Base-by-base conservation (phyloP, 2,113 vertebrate species). In the Ailuropoda melanoleuca region DNA sequence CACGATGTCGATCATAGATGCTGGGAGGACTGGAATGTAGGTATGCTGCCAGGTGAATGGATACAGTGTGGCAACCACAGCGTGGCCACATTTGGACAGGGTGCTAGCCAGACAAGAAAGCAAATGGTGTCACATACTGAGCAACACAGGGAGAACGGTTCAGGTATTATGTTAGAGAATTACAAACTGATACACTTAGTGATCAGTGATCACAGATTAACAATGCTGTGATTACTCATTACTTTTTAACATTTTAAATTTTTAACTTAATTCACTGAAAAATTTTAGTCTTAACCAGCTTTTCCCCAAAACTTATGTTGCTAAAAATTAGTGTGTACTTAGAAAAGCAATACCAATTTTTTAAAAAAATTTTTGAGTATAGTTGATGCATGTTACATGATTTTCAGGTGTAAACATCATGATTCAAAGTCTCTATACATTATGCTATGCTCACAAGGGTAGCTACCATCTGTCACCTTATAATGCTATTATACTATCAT, bases 31-130 rank as follows among this genome's bases (percentile, higher is more conserved):
- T 0, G 99, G 99, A 50, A 99, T 99, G 70, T 99, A 99, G 53
- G 99, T 99, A 97, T 99, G 99, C 98, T 99, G 99, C 99, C 99
- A 99, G 89, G 99, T 99, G 99, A 99, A 99, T 0, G 99, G 99
- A 94, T 99, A 99, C 13, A 99, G 99, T 0, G 99, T 99, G 58
- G 99, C 99, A 84, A 99, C 99, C 92, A 99, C 99, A 0, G 99
- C 99, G 15, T 99, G 99, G 89, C 99, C 98, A 98, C 99, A 99
- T 85, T 99, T 99, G 39, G 99, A 99, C 97, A 99, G 98, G 70
- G 99, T 99, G 95, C 99, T 99, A 98, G 86, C 90, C 95, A 96
- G 93, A 92, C 17, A 93, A 97, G 94, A 98, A 94, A 97, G 95
- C 13, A 90, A 97, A 98, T 8, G 93, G 64, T 46, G 43, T 96